These are phyloP conservation scores for Myotis yumanensis DNA, from an alignment of 2,113 vertebrate genomes.

Conservation along the genomic window DNA sequence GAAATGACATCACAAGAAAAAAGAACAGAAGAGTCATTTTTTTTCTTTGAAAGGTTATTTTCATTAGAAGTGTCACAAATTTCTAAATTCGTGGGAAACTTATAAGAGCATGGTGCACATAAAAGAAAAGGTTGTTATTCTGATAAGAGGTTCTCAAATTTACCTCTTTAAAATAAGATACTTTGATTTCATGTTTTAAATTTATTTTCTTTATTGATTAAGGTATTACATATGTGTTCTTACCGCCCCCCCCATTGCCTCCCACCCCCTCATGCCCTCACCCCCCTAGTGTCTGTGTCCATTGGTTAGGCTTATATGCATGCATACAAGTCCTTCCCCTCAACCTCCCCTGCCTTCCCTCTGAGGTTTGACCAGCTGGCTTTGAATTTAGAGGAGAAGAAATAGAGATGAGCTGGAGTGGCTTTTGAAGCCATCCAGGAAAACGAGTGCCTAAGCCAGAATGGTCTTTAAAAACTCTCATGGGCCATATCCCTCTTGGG, in stretches of 20 bases:
- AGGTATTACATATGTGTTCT: no score
- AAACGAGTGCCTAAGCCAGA: neutral
- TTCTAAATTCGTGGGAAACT: neutral
- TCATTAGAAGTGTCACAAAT: neutral
- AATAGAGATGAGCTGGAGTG: neutral
- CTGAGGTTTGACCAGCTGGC: neutral
- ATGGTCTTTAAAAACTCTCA: neutral
- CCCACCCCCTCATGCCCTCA: no score
- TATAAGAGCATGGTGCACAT: neutral
- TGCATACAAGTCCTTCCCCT: no score
- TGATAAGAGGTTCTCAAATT: neutral
- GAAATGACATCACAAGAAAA: conserved; percentile 13
- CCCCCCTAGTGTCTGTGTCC: no score
- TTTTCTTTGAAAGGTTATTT: neutral
- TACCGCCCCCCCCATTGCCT: no score
- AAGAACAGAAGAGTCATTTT: neutral
- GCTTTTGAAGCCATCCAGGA: neutral
- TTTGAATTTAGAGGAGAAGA: neutral
- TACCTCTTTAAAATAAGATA: neutral
- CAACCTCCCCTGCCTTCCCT: no score
- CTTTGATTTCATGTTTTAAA: neutral
- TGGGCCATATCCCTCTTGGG: neutral
- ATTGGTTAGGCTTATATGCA: no score
- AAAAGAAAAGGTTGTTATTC: neutral
- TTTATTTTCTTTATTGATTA: no score